phyloP scores from a whole-genome alignment of 1,140 invertebrate species.

The Drosophila truncata region DNA sequence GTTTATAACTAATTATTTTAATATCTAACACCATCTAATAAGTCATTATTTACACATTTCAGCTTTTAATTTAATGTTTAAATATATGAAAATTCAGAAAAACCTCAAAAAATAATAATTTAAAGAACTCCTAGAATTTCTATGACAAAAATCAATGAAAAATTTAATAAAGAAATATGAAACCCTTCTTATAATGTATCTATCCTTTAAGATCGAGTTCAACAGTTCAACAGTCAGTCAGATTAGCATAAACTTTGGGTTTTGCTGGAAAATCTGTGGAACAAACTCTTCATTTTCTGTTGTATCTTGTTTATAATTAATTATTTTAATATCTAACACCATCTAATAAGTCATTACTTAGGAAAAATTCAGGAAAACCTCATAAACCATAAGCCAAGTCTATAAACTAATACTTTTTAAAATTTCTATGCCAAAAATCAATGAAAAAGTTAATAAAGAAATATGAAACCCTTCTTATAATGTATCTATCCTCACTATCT shows the following conservation, averaged over 20 bases:
- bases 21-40: background rate
- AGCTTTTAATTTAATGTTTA: background rate
- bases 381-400: background rate
- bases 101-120: background rate
- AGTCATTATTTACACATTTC: background rate
- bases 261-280: background rate
- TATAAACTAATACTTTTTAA: background rate
- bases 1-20: background rate
- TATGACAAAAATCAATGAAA: background rate
- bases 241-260: background rate
- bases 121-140: too few relatives aligned
- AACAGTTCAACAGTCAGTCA: conserved; percentile 8
- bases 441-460: background rate
- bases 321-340: background rate
- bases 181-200: background rate
- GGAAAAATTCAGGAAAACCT: too few relatives aligned
- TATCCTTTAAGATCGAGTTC: conserved; percentile 4
- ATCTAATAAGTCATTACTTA: rapidly evolving
- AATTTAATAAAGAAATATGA: background rate
- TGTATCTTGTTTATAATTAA: background rate
- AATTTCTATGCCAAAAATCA: background rate
- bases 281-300: background rate
- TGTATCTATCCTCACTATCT: background rate
- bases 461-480: background rate
- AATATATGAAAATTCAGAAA: background rate